phyloP scores from a whole-genome alignment of 1,140 invertebrate species.

The Chrysomallon squamiferum region DNA sequence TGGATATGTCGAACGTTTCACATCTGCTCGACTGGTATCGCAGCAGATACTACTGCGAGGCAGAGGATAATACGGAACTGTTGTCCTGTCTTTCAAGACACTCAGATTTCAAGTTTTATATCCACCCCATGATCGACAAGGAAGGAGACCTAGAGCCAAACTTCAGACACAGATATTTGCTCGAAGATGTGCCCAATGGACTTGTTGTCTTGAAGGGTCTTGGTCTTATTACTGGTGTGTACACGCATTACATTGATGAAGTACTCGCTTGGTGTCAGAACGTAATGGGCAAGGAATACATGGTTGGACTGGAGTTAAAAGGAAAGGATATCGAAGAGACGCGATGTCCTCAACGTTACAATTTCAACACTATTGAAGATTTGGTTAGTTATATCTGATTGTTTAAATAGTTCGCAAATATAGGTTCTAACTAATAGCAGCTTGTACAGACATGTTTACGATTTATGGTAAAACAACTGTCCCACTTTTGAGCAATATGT shows the following conservation, averaged over 20 bases:
- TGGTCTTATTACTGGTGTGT: conserved; percentile 34
- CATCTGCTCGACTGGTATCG: conserved; percentile 43
- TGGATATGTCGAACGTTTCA: conserved; percentile 33
- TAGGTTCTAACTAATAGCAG: not conserved
- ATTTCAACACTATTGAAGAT: conserved; percentile 36
- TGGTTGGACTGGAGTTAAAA: conserved; percentile 44
- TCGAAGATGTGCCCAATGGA: conserved; percentile 48
- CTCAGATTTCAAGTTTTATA: conserved; percentile 32
- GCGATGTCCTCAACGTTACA: conserved; percentile 47
- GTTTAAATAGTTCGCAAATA: not conserved
- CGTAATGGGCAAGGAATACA: conserved; percentile 46
- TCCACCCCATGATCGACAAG: conserved; percentile 41
- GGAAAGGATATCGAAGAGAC: conserved; percentile 42
- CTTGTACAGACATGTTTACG: not conserved
- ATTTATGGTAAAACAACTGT: not conserved
- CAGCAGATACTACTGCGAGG: conserved; percentile 30
- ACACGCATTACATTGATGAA: conserved; percentile 34
- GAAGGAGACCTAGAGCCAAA: conserved; percentile 38
- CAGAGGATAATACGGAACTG: conserved; percentile 31
- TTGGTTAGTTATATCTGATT: conserved; percentile 16
- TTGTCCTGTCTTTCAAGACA: conserved; percentile 38
- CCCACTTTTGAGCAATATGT: not conserved
- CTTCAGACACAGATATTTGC: conserved; percentile 32
- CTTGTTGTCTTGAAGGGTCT: conserved; percentile 45
- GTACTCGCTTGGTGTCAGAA: conserved; percentile 50